Conservation (phyloP, 2,113 vertebrate genomes). For the Sebastes schlegelii region DNA sequence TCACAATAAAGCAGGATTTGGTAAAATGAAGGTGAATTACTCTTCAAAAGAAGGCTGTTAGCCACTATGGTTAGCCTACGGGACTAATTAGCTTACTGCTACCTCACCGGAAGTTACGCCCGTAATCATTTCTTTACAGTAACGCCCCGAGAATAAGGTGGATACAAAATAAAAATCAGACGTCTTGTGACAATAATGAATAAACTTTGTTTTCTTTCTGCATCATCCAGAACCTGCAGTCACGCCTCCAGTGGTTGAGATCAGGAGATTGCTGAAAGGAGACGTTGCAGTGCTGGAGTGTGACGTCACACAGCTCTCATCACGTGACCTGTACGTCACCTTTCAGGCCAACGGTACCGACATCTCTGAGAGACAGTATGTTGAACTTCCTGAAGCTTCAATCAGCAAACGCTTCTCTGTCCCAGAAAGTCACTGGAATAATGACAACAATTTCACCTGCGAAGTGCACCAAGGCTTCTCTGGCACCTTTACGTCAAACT, state of each 20-base stretch:
- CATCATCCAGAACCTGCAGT: slow-evolving; percentile 38
- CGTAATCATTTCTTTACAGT: too few species aligned
- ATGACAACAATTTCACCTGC: too few species aligned
- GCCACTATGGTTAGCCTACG: too few species aligned
- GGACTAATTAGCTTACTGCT: too few species aligned
- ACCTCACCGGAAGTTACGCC: too few species aligned
- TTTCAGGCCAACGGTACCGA: slow-evolving; percentile 27
- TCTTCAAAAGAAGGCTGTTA: too few species aligned
- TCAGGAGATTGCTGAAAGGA: slow-evolving; percentile 67
- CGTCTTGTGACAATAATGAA: background rate
- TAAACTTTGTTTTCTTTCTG: background rate
- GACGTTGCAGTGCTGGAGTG: slow-evolving; percentile 66
- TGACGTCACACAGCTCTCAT: slow-evolving; percentile 53
- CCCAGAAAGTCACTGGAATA: rapidly evolving
- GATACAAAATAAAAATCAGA: background rate
- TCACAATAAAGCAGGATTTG: too few species aligned
- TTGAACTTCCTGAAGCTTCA: slow-evolving; percentile 51
- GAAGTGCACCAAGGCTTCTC: too few species aligned
- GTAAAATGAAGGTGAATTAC: too few species aligned
- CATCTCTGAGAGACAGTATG: slow-evolving; percentile 23
- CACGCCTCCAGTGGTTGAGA: slow-evolving; percentile 57
- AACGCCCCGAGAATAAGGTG: too few species aligned
- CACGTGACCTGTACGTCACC: slow-evolving; percentile 60
- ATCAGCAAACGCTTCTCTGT: slow-evolving; percentile 50
- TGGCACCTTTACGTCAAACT: too few species aligned